These are phyloP conservation scores for Anarrhichthys ocellatus DNA, from an alignment of 2,113 vertebrate genomes.

Conservation along the genomic window DNA sequence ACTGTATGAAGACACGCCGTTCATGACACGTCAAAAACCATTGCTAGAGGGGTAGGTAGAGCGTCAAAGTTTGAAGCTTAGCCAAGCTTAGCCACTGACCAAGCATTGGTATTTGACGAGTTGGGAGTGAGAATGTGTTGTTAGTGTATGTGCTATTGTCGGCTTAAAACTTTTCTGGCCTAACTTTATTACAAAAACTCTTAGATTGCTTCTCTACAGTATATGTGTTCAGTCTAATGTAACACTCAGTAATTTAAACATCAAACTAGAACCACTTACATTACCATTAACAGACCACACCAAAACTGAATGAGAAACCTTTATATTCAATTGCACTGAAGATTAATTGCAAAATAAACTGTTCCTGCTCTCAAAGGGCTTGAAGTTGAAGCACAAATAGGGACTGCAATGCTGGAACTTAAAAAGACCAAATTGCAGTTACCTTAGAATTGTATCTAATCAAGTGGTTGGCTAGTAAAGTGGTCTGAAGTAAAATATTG, in stretches of 20 bases:
- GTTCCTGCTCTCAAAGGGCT: neutral
- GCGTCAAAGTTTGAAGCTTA: too few species aligned
- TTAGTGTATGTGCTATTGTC: neutral
- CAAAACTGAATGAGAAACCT: neutral
- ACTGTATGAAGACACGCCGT: too few species aligned
- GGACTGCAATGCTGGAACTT: neutral
- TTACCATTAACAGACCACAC: neutral
- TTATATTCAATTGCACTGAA: neutral
- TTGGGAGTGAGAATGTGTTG: neutral
- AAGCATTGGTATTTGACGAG: neutral
- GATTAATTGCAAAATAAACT: neutral
- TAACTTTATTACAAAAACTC: neutral
- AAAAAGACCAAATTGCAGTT: constrained; percentile 1
- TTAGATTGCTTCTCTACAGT: neutral
- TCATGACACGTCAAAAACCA: too few species aligned
- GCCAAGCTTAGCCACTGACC: too few species aligned
- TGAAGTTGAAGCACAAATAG: neutral
- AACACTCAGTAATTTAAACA: neutral
- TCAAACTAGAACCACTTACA: constrained; percentile 1
- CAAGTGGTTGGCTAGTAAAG: neutral
- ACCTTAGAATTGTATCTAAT: neutral
- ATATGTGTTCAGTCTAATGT: neutral
- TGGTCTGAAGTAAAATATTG: neutral
- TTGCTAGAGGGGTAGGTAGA: too few species aligned
- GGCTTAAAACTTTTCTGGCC: neutral